Percentiles rank a stretch among this genome's conserved stretches.
Conservation (phyloP, 2,113 vertebrate species). For the Psittacus erithacus region DNA sequence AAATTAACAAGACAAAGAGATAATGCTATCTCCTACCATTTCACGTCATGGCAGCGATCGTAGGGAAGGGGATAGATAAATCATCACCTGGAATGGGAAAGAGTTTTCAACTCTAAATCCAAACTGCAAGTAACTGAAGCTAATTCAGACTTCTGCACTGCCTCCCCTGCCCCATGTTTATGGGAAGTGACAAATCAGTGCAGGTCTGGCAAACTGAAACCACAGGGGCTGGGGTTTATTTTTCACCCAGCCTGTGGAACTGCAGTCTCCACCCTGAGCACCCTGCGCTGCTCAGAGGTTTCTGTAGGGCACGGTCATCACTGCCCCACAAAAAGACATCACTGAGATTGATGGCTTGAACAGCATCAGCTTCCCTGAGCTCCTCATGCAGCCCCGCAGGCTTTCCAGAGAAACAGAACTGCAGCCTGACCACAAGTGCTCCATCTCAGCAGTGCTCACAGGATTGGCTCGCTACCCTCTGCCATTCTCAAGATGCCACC, state of each 20-base stretch:
- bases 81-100: background rate
- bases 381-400: fast-evolving
- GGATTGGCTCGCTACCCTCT: background rate
- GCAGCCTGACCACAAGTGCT: background rate
- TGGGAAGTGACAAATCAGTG: background rate
- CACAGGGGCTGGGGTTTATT: background rate
- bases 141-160: background rate
- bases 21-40: background rate
- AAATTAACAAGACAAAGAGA: background rate
- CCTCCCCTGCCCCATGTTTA: background rate
- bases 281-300: background rate
- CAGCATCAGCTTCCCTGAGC: background rate
- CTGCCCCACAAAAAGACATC: no score
- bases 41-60: background rate
- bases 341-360: fast-evolving
- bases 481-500: background rate
- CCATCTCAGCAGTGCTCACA: background rate
- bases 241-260: background rate
- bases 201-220: background rate
- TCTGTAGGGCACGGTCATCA: background rate
- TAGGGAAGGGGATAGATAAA: background rate
- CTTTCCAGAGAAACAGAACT: fast-evolving
- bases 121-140: background rate
- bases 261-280: background rate
- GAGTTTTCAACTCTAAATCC: background rate